These are phyloP conservation scores for Heliconius eleuchia DNA, from an alignment of 1,140 invertebrate genomes.

Conservation along the genomic window DNA sequence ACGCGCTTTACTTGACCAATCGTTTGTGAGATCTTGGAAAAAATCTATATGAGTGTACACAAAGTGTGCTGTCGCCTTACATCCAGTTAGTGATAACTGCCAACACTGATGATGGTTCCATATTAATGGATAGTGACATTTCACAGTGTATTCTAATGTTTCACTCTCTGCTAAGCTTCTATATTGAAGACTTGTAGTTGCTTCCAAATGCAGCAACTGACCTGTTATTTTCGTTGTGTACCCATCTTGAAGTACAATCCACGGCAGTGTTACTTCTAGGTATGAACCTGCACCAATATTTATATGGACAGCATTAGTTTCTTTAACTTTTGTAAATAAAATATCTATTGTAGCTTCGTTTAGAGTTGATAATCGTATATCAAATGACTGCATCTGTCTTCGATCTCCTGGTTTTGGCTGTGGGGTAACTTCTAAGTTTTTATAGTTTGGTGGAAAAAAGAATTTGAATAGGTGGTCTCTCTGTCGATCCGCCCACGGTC, in stretches of 20 bases:
- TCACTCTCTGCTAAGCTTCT: conserved; percentile 95
- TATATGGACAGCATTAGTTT: conserved; percentile 97
- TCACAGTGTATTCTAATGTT: conserved; percentile 95
- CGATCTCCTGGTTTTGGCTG: conserved; percentile 92
- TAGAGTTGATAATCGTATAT: conserved; percentile 94
- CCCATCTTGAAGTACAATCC: conserved; percentile 92
- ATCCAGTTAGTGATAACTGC: conserved; percentile 94
- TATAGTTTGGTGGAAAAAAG: conserved; percentile 96
- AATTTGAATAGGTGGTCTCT: conserved; percentile 97
- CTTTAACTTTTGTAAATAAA: conserved; percentile 97
- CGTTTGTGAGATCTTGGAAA: conserved; percentile 97
- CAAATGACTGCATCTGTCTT: conserved; percentile 94
- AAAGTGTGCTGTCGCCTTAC: conserved; percentile 95
- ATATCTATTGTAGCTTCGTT: conserved; percentile 97
- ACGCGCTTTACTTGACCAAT: conserved; percentile 95
- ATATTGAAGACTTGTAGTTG: conserved; percentile 96
- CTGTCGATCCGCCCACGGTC: conserved; percentile 98
- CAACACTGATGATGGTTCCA: conserved; percentile 98
- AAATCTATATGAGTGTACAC: conserved; percentile 98
- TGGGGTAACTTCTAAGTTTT: conserved; percentile 88
- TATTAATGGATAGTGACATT: conserved; percentile 92
- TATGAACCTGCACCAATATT: conserved; percentile 96
- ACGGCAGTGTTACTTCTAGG: conserved; percentile 97
- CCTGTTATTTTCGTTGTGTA: conserved; percentile 95
- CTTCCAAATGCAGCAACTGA: conserved; percentile 95